These are phyloP conservation scores for Sympetrum striolatum DNA, from an alignment of 2,888 invertebrate species.

Conservation along the genomic window DNA sequence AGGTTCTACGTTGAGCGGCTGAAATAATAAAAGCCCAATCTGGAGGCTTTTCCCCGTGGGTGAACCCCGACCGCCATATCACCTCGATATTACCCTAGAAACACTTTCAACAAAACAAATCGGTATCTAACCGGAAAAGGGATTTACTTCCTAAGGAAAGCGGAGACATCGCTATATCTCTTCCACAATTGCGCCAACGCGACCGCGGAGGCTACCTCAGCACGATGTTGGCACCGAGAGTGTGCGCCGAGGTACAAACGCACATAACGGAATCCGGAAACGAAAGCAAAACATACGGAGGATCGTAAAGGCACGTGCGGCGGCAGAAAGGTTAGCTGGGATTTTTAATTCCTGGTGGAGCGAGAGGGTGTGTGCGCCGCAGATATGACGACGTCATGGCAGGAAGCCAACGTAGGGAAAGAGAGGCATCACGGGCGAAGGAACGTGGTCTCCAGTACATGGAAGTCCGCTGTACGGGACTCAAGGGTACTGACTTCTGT, in stretches of 20 bases:
- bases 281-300: background rate
- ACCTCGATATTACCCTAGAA: background rate
- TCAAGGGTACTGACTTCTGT: background rate
- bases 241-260: background rate
- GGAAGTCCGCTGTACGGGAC: background rate
- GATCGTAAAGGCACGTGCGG: background rate
- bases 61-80: background rate
- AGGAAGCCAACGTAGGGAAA: background rate
- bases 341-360: background rate
- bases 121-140: background rate
- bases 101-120: too few relatives aligned
- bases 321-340: background rate
- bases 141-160: background rate
- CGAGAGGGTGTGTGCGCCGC: background rate
- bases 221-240: background rate
- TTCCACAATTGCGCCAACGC: background rate
- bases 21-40: background rate
- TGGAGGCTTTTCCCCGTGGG: background rate
- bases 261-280: background rate
- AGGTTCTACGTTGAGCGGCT: background rate
- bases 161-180: background rate
- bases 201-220: background rate
- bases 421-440: background rate
- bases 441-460: slow-evolving; percentile 4
- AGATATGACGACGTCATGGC: slow-evolving; percentile 2